Evolutionary conservation across 2,888 invertebrate genomes (phyloP).

Genomic region (Eustalomyia histrio): DNA sequence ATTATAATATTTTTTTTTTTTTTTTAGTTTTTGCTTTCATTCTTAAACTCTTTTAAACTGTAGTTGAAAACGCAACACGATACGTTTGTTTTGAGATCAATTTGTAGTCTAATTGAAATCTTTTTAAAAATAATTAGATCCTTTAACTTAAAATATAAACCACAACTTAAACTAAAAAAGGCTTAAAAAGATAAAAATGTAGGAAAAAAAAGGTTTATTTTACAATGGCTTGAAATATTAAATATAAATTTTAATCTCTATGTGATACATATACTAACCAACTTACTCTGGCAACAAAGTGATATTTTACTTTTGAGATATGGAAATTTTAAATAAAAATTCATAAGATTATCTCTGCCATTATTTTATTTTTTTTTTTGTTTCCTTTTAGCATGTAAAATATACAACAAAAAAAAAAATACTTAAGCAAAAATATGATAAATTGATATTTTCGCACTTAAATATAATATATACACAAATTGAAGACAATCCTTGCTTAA

Average conservation of each 20-base stretch:
- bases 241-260: conserved; percentile 71
- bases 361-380: conserved; percentile 40
- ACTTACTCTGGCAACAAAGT: conserved; percentile 18
- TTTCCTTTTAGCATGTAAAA: conserved; percentile 13
- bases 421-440: conserved; percentile 32
- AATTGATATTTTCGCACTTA: conserved; percentile 60
- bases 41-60: conserved; percentile 2
- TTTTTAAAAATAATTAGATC: conserved; percentile 76
- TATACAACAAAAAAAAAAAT: conserved; percentile 4
- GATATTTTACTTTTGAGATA: conserved; percentile 39
- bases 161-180: conserved; percentile 23
- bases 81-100: conserved; percentile 75
- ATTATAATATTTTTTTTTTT: conserved; percentile 23
- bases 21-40: conserved; percentile 1
- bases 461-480: conserved; percentile 38
- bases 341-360: conserved; percentile 62
- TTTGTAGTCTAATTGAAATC: conserved; percentile 78
- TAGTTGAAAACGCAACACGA: conserved; percentile 60
- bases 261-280: not conserved
- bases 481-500: conserved; percentile 61
- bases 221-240: conserved; percentile 74
- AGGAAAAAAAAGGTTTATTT: not conserved
- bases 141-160: conserved; percentile 24
- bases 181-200: conserved; percentile 9
- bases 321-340: conserved; percentile 50